phyloP scores from a whole-genome alignment of 2,797 vertebrate species.

The Tapera naevia region DNA sequence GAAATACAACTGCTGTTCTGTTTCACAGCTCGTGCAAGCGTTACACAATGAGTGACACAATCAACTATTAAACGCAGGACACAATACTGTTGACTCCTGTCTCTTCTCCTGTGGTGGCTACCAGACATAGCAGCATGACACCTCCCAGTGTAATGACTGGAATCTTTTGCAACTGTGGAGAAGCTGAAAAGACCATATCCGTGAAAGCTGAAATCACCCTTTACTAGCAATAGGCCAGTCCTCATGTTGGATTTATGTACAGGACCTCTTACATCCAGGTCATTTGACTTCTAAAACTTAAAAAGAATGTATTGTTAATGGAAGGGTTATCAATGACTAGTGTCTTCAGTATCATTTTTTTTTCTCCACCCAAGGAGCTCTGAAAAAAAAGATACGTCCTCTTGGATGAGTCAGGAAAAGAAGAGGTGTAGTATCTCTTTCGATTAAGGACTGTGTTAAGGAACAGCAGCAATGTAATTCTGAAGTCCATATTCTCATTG shows the following conservation, averaged over 20 bases:
- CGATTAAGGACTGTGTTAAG: conserved; percentile 82
- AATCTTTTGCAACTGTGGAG: not conserved
- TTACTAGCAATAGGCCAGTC: not conserved
- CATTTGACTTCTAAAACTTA: not conserved
- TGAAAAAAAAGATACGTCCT: conserved; percentile 89
- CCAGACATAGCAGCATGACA: not conserved
- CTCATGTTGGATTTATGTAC: not conserved
- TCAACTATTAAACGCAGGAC: not conserved
- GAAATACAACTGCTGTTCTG: not conserved
- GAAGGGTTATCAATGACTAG: not conserved
- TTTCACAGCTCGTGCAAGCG: not conserved
- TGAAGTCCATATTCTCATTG: conserved; percentile 23
- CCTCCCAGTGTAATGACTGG: not conserved
- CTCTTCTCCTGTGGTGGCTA: not conserved
- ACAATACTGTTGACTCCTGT: not conserved
- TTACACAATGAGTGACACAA: not conserved
- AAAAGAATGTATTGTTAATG: not conserved
- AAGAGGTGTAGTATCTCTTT: conserved; percentile 76
- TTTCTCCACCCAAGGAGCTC: conserved; percentile 26
- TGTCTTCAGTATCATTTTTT: not conserved
- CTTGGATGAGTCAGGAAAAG: conserved; percentile 77
- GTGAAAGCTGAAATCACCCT: not conserved
- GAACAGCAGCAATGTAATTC: conserved; percentile 75
- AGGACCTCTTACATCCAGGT: not conserved
- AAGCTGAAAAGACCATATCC: not conserved